phyloP scores from a whole-genome alignment of 2,888 invertebrate species.

The Ophioninae sp. region DNA sequence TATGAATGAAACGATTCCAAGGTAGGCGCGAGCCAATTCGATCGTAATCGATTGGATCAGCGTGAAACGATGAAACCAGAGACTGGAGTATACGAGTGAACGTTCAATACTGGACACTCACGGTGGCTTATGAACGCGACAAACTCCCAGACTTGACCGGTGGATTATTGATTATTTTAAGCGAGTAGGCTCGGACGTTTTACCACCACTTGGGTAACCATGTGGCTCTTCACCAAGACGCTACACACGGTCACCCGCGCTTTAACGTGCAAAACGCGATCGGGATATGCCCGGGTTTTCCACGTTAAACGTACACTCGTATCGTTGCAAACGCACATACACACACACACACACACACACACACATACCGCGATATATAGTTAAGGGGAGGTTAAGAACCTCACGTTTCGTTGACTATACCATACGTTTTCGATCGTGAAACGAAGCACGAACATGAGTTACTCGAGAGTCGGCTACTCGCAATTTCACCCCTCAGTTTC shows the following conservation, averaged over 20 bases:
- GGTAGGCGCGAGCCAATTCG: neutral
- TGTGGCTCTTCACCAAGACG: constrained; percentile 34
- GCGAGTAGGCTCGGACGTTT: constrained; percentile 65
- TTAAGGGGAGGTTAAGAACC: constrained; percentile 76
- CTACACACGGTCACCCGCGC: constrained; percentile 41
- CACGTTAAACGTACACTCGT: neutral
- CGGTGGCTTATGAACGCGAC: constrained; percentile 30
- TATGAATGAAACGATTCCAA: neutral
- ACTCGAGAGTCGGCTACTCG: constrained; percentile 36
- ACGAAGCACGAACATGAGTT: constrained; percentile 34
- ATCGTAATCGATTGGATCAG: constrained; percentile 5
- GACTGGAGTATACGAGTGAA: constrained; percentile 4
- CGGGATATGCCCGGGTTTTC: constrained; percentile 1
- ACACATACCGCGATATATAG: constrained; percentile 52
- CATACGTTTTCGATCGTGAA: constrained; percentile 68
- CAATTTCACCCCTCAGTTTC: constrained; percentile 22
- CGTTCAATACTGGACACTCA: constrained; percentile 17
- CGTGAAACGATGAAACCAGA: constrained; percentile 40
- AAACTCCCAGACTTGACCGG: constrained; percentile 67
- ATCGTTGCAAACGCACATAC: constrained; percentile 36
- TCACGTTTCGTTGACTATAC: constrained; percentile 74
- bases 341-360: constrained; percentile 21
- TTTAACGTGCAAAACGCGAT: constrained; percentile 36
- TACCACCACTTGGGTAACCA: constrained; percentile 43
- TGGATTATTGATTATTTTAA: constrained; percentile 73